Base-by-base conservation (phyloP, 2,113 vertebrate genomes). In the Cyprinodon brontotheroides region DNA sequence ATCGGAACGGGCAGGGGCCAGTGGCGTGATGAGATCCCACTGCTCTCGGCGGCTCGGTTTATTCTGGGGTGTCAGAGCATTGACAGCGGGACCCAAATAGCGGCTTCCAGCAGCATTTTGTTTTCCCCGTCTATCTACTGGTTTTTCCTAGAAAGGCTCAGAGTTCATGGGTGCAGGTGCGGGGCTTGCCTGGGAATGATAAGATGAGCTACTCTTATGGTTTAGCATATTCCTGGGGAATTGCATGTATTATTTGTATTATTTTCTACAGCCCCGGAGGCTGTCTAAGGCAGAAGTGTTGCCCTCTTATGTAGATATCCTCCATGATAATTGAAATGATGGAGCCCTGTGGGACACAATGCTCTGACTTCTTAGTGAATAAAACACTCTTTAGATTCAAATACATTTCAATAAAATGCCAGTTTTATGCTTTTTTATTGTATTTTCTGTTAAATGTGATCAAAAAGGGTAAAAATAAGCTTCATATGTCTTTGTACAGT, bases 261-360 rank as follows among this genome's bases (percentile, higher is more conserved):
- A 81, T 87, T 83, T 72, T 70, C 70, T 57, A 40, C 65, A 80
- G 81, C n/a, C 75, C 84, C 78, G 0, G 65, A 63, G 82, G 86
- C 77, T 15, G 74, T 79, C 68, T 61, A 10, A 62, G n/a, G 43
- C 70, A 75, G 84, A 73, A 82, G 80, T 78, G 75, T 20, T 65
- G 1, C 71, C 20, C 86, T 84, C 67, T 79, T 66, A 74, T 83
- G 74, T 48, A 83, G 85, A 80, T 84, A 81, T 68, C 64, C 84
- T 84, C 72, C 78, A 70, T 84, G 77, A 80, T 91, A 89, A 92
- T 90, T 88, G 88, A 91, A 90, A 86, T 89, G 87, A 92, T 91
- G 84, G 79, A 72, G 81, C 79, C 86, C 81, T 50, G 39, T 47
- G 86, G 86, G 84, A 87, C 72, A 7, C 41, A 2, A 68, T 47